Conservation (phyloP, 2,797 vertebrate genomes). For the Chelidonichthys spinosus region DNA sequence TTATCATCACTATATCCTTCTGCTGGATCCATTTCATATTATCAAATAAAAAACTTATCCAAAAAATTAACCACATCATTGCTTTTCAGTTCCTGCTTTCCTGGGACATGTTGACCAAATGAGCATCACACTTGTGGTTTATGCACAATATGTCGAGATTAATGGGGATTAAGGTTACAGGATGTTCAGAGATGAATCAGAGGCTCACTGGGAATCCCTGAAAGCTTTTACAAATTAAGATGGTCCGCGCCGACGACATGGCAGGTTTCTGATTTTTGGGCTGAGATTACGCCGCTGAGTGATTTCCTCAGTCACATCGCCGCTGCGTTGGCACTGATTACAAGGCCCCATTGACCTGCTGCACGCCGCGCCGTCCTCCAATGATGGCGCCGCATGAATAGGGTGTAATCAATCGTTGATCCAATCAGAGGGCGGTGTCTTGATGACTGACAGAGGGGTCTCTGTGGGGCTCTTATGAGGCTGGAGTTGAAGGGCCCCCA, state of each 20-base stretch:
- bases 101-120: constrained; percentile 38
- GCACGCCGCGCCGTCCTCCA: constrained; percentile 73
- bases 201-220: constrained; percentile 56
- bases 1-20: constrained; percentile 72
- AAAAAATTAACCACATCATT: constrained; percentile 27
- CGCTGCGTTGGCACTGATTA: constrained; percentile 86
- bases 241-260: constrained; percentile 25
- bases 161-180: constrained; percentile 60
- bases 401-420: constrained; percentile 88
- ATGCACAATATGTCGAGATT: constrained; percentile 60
- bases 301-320: constrained; percentile 74
- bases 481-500: constrained; percentile 79
- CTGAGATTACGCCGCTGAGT: constrained; percentile 29
- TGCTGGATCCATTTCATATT: constrained; percentile 48
- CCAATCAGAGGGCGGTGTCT: constrained; percentile 84
- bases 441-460: constrained; percentile 84
- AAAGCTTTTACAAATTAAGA: constrained; percentile 58
- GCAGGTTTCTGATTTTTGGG: constrained; percentile 45
- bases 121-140: constrained; percentile 27
- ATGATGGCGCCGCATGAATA: constrained; percentile 79
- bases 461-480: constrained; percentile 85
- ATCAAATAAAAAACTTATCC: constrained; percentile 4
- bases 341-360: constrained; percentile 86
- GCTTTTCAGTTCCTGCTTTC: constrained; percentile 14
- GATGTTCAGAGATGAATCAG: constrained; percentile 56